These are phyloP conservation scores for Cyrtodaria siliqua DNA, from an alignment of 2,888 invertebrate genomes.

Conservation along the genomic window DNA sequence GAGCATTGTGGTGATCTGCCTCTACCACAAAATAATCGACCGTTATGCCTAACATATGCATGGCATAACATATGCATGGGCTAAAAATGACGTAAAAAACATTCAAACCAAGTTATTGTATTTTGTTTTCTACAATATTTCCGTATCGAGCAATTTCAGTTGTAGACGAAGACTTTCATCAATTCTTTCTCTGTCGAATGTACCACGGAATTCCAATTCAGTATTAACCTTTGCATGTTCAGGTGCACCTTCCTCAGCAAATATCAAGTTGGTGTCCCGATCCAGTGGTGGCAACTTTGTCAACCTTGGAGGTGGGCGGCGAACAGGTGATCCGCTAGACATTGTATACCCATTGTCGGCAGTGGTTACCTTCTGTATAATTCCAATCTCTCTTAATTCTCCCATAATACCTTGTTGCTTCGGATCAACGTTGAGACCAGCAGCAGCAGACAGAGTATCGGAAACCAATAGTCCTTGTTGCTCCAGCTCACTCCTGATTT, in stretches of 20 bases:
- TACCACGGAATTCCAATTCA: neutral
- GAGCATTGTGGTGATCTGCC: too few species aligned
- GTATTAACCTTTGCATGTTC: too few species aligned
- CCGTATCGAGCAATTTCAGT: neutral
- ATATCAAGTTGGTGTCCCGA: neutral
- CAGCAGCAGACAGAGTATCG: constrained; percentile 8
- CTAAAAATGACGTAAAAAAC: neutral
- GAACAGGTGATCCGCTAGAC: constrained; percentile 32
- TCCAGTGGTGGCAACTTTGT: constrained; percentile 30
- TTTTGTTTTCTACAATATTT: neutral
- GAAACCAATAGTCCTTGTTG: constrained; percentile 28
- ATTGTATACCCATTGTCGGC: constrained; percentile 18
- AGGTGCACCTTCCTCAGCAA: neutral
- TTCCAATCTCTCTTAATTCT: constrained; percentile 38
- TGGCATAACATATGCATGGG: too few species aligned
- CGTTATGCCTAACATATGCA: too few species aligned
- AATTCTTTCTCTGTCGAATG: neutral
- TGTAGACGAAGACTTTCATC: neutral
- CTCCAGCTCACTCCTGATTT: constrained; percentile 29
- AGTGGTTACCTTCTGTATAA: constrained; percentile 13
- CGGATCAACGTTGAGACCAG: constrained; percentile 3
- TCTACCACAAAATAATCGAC: too few species aligned
- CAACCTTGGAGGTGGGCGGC: constrained; percentile 30
- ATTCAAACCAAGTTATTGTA: neutral
- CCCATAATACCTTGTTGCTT: constrained; percentile 35